phyloP scores from a whole-genome alignment of 2,113 vertebrate species.

The Rallus limicola region DNA sequence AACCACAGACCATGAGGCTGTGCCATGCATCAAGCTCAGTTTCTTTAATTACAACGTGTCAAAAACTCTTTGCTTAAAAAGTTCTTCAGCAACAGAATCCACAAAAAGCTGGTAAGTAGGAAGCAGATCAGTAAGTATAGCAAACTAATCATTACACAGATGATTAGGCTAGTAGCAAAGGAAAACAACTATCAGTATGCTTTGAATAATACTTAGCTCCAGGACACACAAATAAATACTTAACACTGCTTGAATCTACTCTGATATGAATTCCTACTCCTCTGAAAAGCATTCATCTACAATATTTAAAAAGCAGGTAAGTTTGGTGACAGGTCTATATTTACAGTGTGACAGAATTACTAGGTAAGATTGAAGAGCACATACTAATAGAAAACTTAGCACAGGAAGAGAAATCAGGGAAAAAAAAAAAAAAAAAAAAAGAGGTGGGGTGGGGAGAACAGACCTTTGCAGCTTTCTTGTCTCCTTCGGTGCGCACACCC shows the following conservation, averaged over 20 bases:
- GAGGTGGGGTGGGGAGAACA: background rate
- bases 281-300: background rate
- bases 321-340: background rate
- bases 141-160: background rate
- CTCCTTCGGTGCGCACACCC: slow-evolving; percentile 96
- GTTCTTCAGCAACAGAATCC: background rate
- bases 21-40: background rate
- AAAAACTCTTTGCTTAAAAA: background rate
- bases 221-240: background rate
- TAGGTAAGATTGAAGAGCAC: background rate
- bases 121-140: background rate
- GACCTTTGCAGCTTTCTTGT: slow-evolving; percentile 99
- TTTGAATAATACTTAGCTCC: background rate
- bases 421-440: background rate
- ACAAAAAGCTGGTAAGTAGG: background rate
- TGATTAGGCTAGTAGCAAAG: background rate
- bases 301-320: background rate
- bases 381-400: background rate
- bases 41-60: background rate
- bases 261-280: background rate
- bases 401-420: background rate
- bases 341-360: background rate
- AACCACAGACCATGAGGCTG: background rate
- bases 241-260: background rate
- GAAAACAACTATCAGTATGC: background rate